Evolutionary conservation across 2,888 invertebrate genomes (phyloP), one percentile per base, ranked within the genome.

Genomic region (Neoascia interrupta): DNA sequence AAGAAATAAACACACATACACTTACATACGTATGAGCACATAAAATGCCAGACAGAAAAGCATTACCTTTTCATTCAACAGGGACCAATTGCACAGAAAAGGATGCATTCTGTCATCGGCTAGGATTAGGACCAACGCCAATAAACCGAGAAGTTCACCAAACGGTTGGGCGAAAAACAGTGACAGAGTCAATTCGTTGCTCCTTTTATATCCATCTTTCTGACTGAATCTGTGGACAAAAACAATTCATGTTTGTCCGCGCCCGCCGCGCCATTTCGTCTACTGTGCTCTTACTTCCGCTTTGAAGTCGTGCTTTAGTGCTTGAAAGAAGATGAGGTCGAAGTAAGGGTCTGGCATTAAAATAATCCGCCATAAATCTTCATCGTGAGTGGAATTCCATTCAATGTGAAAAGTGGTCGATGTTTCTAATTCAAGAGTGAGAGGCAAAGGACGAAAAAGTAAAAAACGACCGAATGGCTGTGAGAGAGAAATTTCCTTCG

Each of bases 321-420:
- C 8, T 31, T 31, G 8, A n/a, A 31, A 31, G 8, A n/a, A 31
- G 8, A 31, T 8, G 31, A 6, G 31, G 31, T n/a, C 8, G 31
- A 5, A n/a, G 31, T 26, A 26, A 79, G 51, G 68, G 73, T 60
- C 73, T 61, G 60, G 73, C 79, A 79, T 79, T 79, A 79, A 79
- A 79, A 79, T 79, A 79, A 79, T 79, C 79, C 79, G 43, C 66
- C 66, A 79, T 79, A 79, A 79, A 79, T 79, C 73, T 79, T 68
- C 56, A 66, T 79, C 79, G 79, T 73, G 66, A 72, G 73, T 68
- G 56, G 61, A 79, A 61, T 68, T 72, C 79, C 73, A 68, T 79
- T 79, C 79, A 79, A 72, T 79, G 68, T 66, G 56, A 79, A 73
- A 79, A 79, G 73, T 73, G 66, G 79, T 66, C 43, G 79, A 47